Base-by-base conservation (phyloP, 1,140 invertebrate genomes). In the Apocrypta bakeri region DNA sequence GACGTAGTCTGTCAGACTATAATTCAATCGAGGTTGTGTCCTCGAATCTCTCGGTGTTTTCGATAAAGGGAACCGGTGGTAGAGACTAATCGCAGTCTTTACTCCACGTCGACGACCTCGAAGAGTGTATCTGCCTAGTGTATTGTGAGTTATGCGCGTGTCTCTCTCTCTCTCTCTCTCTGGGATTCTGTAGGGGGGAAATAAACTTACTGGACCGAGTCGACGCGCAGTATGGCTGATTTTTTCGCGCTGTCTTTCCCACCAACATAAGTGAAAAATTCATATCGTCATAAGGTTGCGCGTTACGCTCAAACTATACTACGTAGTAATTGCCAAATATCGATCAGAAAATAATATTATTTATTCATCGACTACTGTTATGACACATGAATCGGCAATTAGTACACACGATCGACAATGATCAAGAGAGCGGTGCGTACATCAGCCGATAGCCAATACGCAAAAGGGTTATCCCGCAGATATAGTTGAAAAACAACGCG, bases 1-100 rank as follows among this genome's bases (percentile, higher is more conserved):
- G 33, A 37, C 48, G 74, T 9, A 21, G 25, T 11, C 74, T 61
- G 25, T 48, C 56, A 81, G 48, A 21, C 68, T 63, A 86, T 85
- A 83, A 69, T 69, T 71, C 77, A 71, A 79, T 79, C 17, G 63
- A 17, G 31, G 63, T 9, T 1, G 25, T 25, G 33, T 42, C 42
- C 31, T 56, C 17, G 29, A 21, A 2, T 29, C 68, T 77, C 40
- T 21, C 25, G 48, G 7, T 68, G 37, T 78, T 56, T 56, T n/a
- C 9, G 42, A 63, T n/a, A 61, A 63, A 72, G 48, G 42, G 40
- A 31, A 14, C 66, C 0, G 69, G 25, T 2, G 11, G 17, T 68
- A 56, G 8, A 69, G 42, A 80, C 69, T 72, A 72, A 80, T 80
- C 68, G 48, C 42, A 11, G 25, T 80, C 48, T 69, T 80, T 72